These are phyloP conservation scores for Rhinichthys osculus DNA, from an alignment of 2,797 vertebrate genomes.

Conservation along the genomic window DNA sequence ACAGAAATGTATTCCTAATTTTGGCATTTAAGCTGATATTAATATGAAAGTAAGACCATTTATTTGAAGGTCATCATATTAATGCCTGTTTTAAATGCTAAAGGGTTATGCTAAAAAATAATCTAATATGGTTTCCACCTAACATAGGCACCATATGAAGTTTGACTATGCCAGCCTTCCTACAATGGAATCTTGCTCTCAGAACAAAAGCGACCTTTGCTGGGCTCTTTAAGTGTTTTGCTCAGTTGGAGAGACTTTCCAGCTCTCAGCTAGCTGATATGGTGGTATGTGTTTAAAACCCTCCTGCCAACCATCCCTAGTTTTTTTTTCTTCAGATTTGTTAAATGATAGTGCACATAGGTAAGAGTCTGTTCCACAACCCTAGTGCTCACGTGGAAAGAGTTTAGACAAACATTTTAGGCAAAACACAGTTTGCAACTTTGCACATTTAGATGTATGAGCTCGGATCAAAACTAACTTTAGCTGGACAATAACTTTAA, in stretches of 20 bases:
- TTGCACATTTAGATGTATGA: background rate
- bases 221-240: background rate
- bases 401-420: background rate
- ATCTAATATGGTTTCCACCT: background rate
- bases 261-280: background rate
- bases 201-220: constrained; percentile 10
- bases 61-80: background rate
- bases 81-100: background rate
- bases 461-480: background rate
- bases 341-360: background rate
- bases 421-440: background rate
- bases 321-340: constrained; percentile 28
- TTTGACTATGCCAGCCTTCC: background rate
- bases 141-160: constrained; percentile 3
- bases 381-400: background rate
- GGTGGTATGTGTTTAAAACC: constrained; percentile 15
- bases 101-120: constrained; percentile 8
- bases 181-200: background rate
- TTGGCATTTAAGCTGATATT: background rate
- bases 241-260: background rate
- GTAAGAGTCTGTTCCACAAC: background rate
- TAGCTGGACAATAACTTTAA: no score
- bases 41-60: background rate
- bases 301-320: background rate
- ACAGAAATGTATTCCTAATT: background rate